phyloP scores from a whole-genome alignment of 2,113 vertebrate genomes.

The Stegostoma tigrinum region DNA sequence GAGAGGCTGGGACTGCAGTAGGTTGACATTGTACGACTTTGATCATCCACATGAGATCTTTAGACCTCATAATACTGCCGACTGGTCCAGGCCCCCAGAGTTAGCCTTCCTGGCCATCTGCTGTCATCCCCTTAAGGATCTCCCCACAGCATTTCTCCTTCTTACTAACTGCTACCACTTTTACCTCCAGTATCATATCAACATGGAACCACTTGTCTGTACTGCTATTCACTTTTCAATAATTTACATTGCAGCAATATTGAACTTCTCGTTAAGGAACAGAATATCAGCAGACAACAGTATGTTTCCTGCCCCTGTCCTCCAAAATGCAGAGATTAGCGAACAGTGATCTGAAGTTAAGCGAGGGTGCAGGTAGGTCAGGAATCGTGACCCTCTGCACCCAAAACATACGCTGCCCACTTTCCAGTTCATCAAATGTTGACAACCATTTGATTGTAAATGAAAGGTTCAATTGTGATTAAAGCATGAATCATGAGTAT shows the following conservation, averaged over 20 bases:
- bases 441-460: conserved; percentile 25
- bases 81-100: too few relatives aligned
- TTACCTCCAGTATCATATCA: not conserved
- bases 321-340: not conserved
- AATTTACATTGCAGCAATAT: not conserved
- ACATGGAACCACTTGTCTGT: not conserved
- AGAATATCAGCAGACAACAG: not conserved
- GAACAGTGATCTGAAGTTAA: not conserved
- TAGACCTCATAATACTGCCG: too few relatives aligned
- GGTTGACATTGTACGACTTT: too few relatives aligned
- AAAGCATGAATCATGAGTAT: conserved; percentile 29
- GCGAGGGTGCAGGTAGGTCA: not conserved
- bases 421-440: not conserved
- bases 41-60: too few relatives aligned
- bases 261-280: not conserved
- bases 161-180: not conserved
- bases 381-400: not conserved
- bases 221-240: not conserved
- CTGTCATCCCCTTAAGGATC: not conserved
- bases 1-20: too few relatives aligned
- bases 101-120: too few relatives aligned
- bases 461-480: conserved; percentile 39
- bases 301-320: not conserved
- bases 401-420: not conserved
- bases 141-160: not conserved